These are phyloP conservation scores for Astatotilapia flaviijosephi DNA, from an alignment of 2,113 vertebrate genomes.

Conservation along the genomic window DNA sequence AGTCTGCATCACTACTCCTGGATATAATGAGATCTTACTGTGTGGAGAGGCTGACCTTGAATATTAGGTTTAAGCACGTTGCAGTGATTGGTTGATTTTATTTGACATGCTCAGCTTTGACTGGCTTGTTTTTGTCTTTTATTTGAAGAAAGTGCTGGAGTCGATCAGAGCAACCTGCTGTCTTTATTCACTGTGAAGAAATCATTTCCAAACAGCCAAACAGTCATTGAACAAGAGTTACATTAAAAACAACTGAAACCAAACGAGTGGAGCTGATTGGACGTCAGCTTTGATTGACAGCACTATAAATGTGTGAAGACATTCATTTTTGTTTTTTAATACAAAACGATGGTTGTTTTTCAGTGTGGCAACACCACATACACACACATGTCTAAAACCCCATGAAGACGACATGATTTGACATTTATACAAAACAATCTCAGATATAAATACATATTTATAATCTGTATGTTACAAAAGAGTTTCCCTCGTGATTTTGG, in stretches of 20 bases:
- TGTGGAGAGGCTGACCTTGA: not conserved
- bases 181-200: slow-evolving; percentile 44
- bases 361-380: slow-evolving; percentile 7
- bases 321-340: not conserved
- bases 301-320: slow-evolving; percentile 14
- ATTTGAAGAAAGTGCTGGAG: not conserved
- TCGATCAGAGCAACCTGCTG: not conserved
- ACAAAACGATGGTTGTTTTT: slow-evolving; percentile 28
- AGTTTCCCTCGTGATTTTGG: not conserved
- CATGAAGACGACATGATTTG: not conserved
- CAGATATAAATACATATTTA: slow-evolving; percentile 53
- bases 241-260: slow-evolving; percentile 13
- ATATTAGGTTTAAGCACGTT: not conserved
- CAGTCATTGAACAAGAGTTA: slow-evolving; percentile 5
- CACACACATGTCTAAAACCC: slow-evolving; percentile 1
- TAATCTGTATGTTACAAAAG: slow-evolving; percentile 46
- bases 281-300: slow-evolving; percentile 40
- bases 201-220: slow-evolving; percentile 6
- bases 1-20: not conserved
- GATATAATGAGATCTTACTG: not conserved
- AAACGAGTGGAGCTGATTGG: slow-evolving; percentile 21
- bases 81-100: not conserved
- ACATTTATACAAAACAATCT: slow-evolving; percentile 42
- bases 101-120: not conserved
- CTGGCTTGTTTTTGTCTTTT: not conserved